Evolutionary conservation across 2,113 vertebrate species (phyloP).

Genomic region (Lucifuga dentata): DNA sequence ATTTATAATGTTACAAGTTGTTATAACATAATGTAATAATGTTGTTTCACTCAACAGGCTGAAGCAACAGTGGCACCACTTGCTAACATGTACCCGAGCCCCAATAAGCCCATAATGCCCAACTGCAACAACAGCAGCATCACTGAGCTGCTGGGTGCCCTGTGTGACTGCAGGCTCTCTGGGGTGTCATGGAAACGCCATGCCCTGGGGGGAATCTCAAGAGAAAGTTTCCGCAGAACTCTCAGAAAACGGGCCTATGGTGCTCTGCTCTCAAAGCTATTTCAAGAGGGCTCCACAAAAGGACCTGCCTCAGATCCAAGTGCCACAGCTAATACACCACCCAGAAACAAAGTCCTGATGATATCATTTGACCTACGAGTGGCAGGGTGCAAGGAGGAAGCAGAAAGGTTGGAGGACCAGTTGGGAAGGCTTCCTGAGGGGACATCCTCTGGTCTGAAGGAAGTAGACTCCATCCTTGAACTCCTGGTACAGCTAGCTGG

Average conservation of each 20-base stretch:
- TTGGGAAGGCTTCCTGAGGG: constrained; percentile 82
- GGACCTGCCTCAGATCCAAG: background rate
- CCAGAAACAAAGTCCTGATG: constrained; percentile 94
- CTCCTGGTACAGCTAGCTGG: constrained; percentile 92
- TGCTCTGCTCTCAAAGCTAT: constrained; percentile 88
- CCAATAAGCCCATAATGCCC: constrained; percentile 17
- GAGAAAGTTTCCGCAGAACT: constrained; percentile 80
- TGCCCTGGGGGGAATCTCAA: constrained; percentile 74
- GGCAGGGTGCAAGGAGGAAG: constrained; percentile 87
- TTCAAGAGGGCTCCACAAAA: constrained; percentile 83
- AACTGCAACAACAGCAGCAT: constrained; percentile 82
- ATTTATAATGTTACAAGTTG: too few species aligned
- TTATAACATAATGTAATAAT: too few species aligned
- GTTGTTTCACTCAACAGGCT: constrained; percentile 31
- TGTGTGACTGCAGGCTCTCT: constrained; percentile 89
- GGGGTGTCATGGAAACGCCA: constrained; percentile 86
- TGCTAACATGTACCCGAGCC: constrained; percentile 40
- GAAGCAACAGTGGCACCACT: constrained; percentile 8
- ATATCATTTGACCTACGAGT: constrained; percentile 93
- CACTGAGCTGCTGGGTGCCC: constrained; percentile 86
- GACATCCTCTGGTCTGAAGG: constrained; percentile 71
- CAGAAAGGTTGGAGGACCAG: constrained; percentile 90
- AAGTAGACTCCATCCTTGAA: constrained; percentile 86
- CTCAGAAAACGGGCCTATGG: constrained; percentile 88
- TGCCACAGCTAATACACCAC: constrained; percentile 76